Conservation (phyloP, 2,113 vertebrate genomes). For the Kobus ellipsiprymnus region DNA sequence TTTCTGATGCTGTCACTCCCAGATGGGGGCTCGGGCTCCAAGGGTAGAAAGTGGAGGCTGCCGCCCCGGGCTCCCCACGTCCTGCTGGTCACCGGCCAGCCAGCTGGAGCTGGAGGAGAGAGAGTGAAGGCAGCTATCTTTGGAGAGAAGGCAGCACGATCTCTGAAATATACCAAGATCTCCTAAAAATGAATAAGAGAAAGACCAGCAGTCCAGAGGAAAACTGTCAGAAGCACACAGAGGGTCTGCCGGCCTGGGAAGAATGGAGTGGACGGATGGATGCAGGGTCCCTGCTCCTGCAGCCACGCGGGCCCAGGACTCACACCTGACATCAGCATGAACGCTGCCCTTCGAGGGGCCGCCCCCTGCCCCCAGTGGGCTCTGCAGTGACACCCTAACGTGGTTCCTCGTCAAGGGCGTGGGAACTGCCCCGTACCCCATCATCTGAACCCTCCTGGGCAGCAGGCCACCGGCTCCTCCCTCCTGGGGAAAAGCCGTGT, state of each 20-base stretch:
- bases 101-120: too few relatives aligned
- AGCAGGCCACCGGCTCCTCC: background rate
- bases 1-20: background rate
- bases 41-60: background rate
- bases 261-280: background rate
- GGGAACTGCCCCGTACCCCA: accelerated
- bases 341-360: background rate
- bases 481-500: background rate
- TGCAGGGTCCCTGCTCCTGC: accelerated
- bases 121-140: background rate
- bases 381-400: accelerated
- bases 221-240: background rate
- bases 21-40: background rate
- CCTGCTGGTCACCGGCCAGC: too few relatives aligned
- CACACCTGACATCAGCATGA: accelerated
- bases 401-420: accelerated
- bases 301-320: accelerated
- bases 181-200: background rate
- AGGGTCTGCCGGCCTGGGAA: background rate
- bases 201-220: background rate
- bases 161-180: background rate
- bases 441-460: too few relatives aligned
- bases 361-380: background rate
- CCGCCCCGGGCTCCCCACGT: accelerated
- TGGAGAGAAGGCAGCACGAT: background rate